Conservation (phyloP, 2,888 invertebrate genomes). For the Dromius quadrimaculatus region DNA sequence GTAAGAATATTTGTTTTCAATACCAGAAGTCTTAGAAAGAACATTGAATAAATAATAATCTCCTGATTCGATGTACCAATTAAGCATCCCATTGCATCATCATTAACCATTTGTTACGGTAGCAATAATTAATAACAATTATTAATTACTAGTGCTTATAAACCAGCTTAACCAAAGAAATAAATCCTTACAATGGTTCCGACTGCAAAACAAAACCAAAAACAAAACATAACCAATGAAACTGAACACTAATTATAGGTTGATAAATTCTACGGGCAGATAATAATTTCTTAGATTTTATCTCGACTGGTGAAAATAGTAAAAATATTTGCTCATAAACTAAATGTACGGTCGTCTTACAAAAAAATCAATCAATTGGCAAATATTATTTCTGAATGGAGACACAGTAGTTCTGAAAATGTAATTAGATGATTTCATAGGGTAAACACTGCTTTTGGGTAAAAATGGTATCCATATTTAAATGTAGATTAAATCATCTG, state of each 20-base stretch:
- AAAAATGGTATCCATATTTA: too few relatives aligned
- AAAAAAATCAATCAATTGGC: conserved; percentile 36
- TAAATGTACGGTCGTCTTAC: background rate
- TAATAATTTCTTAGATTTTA: conserved; percentile 27
- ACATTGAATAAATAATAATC: too few relatives aligned
- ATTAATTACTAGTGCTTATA: conserved; percentile 8
- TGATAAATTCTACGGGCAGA: conserved; percentile 12
- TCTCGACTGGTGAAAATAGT: conserved; percentile 18
- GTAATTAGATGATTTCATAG: too few relatives aligned
- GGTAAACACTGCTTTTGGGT: too few relatives aligned
- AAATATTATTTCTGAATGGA: background rate
- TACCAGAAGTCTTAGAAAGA: too few relatives aligned
- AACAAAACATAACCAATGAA: conserved; percentile 13
- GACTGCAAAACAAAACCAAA: conserved; percentile 18
- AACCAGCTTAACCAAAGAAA: background rate
- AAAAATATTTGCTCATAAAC: conserved; percentile 16
- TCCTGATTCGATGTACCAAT: too few relatives aligned
- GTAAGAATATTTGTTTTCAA: too few relatives aligned
- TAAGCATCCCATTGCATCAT: too few relatives aligned
- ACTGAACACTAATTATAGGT: conserved; percentile 10
- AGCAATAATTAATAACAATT: conserved; percentile 31
- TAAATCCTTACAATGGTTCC: conserved; percentile 15
- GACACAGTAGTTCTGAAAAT: too few relatives aligned
- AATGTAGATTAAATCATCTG: too few relatives aligned
- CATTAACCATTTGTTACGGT: conserved; percentile 2